These are phyloP conservation scores for Heliconius ethilla DNA, from an alignment of 2,888 invertebrate genomes.

Conservation along the genomic window DNA sequence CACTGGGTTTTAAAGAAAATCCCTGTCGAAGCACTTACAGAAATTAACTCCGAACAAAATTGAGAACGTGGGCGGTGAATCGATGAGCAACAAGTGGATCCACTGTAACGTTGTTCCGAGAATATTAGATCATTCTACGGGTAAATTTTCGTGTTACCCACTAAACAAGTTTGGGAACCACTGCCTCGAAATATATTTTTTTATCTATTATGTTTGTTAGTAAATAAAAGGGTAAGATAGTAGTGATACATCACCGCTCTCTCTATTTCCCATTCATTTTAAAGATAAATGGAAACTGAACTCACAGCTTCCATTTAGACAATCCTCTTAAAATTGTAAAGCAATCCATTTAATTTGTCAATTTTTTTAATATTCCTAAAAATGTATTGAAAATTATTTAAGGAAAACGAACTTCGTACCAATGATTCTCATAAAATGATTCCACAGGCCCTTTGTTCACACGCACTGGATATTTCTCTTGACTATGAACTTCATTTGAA, in stretches of 20 bases:
- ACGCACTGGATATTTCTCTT: constrained; percentile 35
- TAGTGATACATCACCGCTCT: neutral
- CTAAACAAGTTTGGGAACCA: constrained; percentile 5
- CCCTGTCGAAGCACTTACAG: constrained; percentile 54
- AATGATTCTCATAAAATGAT: constrained; percentile 15
- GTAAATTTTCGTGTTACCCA: constrained; percentile 39
- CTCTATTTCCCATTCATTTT: neutral
- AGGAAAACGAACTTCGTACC: neutral
- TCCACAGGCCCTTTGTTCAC: constrained; percentile 31
- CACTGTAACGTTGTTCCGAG: constrained; percentile 25
- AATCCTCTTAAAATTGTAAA: no score
- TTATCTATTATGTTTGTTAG: neutral
- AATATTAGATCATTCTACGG: constrained; percentile 39
- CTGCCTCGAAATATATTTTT: neutral
- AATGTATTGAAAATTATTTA: no score
- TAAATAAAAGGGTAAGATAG: neutral
- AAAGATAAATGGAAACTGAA: neutral
- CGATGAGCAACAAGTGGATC: constrained; percentile 50
- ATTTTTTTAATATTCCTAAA: no score
- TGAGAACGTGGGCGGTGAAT: constrained; percentile 52
- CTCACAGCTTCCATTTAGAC: neutral
- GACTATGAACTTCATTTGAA: constrained; percentile 33
- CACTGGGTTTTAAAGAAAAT: constrained; percentile 42
- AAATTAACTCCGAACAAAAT: constrained; percentile 60
- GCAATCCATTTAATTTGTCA: no score